These are phyloP conservation scores for Cepaea nemoralis DNA, from an alignment of 1,140 invertebrate genomes.

Conservation along the genomic window DNA sequence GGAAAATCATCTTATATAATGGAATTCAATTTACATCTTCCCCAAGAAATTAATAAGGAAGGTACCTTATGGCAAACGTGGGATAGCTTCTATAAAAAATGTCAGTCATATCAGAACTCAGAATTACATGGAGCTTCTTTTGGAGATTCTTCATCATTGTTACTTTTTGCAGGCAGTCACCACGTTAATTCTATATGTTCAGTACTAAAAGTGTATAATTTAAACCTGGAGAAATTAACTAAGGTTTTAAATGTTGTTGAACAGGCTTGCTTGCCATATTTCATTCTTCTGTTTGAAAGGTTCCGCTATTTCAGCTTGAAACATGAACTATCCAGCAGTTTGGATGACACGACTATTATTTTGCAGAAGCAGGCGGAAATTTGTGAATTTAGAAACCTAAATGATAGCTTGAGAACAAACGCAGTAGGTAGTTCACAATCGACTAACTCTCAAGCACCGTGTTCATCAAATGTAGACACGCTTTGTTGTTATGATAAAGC, in stretches of 20 bases:
- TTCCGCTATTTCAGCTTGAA: slow-evolving; percentile 20
- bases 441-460: not conserved
- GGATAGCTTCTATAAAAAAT: slow-evolving; percentile 16
- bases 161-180: slow-evolving; percentile 26
- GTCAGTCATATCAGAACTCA: slow-evolving; percentile 6
- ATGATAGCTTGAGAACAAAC: slow-evolving; percentile 12
- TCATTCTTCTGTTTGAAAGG: slow-evolving; percentile 31
- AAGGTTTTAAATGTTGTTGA: slow-evolving; percentile 22
- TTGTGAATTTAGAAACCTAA: slow-evolving; percentile 24
- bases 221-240: slow-evolving; percentile 14
- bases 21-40: slow-evolving; percentile 29
- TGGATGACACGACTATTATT: slow-evolving; percentile 1
- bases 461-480: not conserved
- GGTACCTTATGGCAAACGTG: slow-evolving; percentile 7
- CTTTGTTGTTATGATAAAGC: not conserved
- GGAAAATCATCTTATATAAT: not conserved
- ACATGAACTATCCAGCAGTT: not conserved
- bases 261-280: slow-evolving; percentile 21
- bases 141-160: not conserved
- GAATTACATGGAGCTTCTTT: not conserved
- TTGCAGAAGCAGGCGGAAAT: slow-evolving; percentile 8
- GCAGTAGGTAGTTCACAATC: not conserved
- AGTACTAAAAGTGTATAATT: not conserved
- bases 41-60: slow-evolving; percentile 1
- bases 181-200: slow-evolving; percentile 3